phyloP scores from a whole-genome alignment of 2,113 vertebrate species.

The Chloroceryle aenea region DNA sequence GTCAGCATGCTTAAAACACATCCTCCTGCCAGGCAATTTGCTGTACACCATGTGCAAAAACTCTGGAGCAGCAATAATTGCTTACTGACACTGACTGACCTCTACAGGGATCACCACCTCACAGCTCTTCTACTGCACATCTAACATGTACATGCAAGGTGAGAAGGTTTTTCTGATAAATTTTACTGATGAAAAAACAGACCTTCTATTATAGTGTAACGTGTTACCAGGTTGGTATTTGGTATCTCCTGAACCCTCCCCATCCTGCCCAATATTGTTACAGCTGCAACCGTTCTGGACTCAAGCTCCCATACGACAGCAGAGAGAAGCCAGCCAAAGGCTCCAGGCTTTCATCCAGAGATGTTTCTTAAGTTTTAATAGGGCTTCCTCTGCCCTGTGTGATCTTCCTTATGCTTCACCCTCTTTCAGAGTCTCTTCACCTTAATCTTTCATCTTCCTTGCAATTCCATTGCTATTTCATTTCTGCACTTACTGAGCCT shows the following conservation, averaged over 20 bases:
- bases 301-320: accelerated
- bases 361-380: background rate
- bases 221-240: background rate
- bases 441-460: background rate
- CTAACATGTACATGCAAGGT: accelerated
- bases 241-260: background rate
- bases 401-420: background rate
- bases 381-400: background rate
- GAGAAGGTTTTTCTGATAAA: accelerated
- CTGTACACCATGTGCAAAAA: background rate
- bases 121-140: background rate
- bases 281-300: background rate
- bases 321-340: background rate
- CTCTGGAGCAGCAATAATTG: background rate
- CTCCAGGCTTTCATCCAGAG: background rate
- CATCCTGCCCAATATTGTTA: background rate
- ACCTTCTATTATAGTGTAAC: background rate
- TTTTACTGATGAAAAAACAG: background rate
- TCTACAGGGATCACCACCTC: background rate
- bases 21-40: background rate
- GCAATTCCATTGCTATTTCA: background rate
- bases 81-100: background rate
- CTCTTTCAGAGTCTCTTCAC: background rate
- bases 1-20: background rate
- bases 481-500: background rate